These are phyloP conservation scores for Tympanuchus pallidicinctus DNA, from an alignment of 2,113 vertebrate genomes.

Conservation along the genomic window DNA sequence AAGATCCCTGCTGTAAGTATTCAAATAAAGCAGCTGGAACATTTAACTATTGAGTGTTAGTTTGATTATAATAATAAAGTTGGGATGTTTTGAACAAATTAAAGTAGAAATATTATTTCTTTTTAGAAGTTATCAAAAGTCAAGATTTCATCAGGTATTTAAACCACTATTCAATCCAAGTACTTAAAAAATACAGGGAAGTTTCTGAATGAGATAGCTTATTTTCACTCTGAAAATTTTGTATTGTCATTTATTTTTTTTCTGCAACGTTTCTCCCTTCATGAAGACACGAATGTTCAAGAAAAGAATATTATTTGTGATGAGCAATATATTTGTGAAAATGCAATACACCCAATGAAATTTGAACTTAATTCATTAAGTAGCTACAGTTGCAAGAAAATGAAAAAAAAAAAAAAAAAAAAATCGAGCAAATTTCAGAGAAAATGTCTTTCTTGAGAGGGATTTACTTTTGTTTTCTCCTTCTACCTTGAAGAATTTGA, in stretches of 20 bases:
- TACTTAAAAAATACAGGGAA: background rate
- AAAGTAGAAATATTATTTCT: background rate
- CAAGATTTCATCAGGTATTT: background rate
- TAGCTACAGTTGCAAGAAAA: background rate
- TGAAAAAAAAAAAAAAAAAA: background rate
- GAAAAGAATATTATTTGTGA: rapidly evolving
- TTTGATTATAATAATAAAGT: background rate
- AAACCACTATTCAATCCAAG: background rate
- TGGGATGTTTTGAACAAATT: background rate
- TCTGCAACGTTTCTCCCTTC: background rate
- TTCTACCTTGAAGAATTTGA: background rate
- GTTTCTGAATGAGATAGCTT: background rate
- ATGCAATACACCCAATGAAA: background rate
- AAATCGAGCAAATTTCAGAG: background rate
- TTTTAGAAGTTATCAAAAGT: background rate
- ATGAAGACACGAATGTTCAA: background rate
- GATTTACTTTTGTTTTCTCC: background rate
- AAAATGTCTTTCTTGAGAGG: background rate
- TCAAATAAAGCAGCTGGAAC: background rate
- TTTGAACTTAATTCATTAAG: background rate
- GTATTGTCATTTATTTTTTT: background rate
- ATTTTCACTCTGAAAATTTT: background rate
- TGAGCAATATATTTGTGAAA: background rate
- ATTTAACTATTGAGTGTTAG: background rate
- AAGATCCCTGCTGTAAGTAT: background rate